Base-by-base conservation (phyloP, 2,888 invertebrate species). In the Sycophila texana region DNA sequence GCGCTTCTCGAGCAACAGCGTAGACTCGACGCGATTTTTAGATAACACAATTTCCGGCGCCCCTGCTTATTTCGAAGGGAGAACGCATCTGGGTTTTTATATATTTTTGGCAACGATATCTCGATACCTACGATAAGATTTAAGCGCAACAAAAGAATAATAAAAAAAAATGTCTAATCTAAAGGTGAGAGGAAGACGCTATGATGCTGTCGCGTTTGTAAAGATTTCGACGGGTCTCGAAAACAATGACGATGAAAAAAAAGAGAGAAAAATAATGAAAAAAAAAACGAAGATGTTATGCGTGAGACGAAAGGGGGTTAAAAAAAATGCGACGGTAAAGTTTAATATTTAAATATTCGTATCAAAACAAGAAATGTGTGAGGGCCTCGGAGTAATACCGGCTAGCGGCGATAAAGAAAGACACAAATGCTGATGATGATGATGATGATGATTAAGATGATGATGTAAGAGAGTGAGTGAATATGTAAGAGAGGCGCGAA, bases 91-190 rank as follows among this genome's bases (percentile, higher is more conserved):
- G 86, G 86, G 87, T 88, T 89, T 89, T 90, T 88, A 89, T 89
- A 89, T 90, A 90, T 90, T 90, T 90, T 90, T 89, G 90, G 90
- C 90, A 90, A 89, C 87, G 88, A 90, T 88, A 88, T 90, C 89
- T 89, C 89, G 88, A 88, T 89, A 90, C 86, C 87, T 88, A 88
- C 86, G 70, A 87, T 89, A 90, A 89, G 86, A 84, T 87, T 87
- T 88, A 88, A 89, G 88, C 86, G 86, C 86, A 87, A 87, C 85
- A 86, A 87, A 85, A 85, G 82, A 83, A 81, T 77, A 83, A 82
- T 68, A 81, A 73, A 81, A 79, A 79, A 77, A 79, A 79, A 76
- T 74, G 79, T 81, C 76, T 81, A 82, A 74, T 82, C 81, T 75
- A 79, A 79, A 81, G 68, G 51, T 67, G 81, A 83, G 74, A 79